Conservation (phyloP, 2,113 vertebrate genomes). For the Urocolius indicus region DNA sequence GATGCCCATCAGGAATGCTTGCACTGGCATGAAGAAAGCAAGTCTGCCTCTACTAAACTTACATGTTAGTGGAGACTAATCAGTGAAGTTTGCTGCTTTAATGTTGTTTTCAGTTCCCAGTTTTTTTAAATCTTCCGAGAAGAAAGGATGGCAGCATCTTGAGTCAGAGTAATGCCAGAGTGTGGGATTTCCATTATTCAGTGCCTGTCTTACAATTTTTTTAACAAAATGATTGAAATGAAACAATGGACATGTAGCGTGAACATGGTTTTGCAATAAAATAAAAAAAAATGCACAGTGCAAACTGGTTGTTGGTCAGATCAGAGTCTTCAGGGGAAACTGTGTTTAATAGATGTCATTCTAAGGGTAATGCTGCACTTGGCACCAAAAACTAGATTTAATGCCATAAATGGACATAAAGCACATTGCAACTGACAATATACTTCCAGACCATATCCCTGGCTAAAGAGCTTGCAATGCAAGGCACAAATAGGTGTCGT, state of each 20-base stretch:
- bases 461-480: slow-evolving; percentile 28
- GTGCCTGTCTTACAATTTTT: background rate
- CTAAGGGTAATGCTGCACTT: slow-evolving; percentile 30
- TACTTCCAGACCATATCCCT: slow-evolving; percentile 1
- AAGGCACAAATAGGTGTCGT: slow-evolving; percentile 48
- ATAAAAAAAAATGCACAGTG: background rate
- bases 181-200: background rate
- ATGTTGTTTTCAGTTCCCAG: background rate
- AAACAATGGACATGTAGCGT: background rate
- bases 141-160: background rate
- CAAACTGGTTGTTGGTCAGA: slow-evolving; percentile 8
- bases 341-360: slow-evolving; percentile 12
- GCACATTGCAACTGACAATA: slow-evolving; percentile 25
- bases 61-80: background rate
- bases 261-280: background rate
- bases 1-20: background rate
- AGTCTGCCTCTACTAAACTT: background rate
- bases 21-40: background rate
- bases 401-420: slow-evolving; percentile 47
- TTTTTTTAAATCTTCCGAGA: background rate
- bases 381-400: slow-evolving; percentile 49
- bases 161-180: background rate
- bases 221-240: background rate
- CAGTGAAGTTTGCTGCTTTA: background rate
- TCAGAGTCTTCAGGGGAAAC: slow-evolving; percentile 6